Percentiles rank a stretch among this genome's conserved stretches.
Evolutionary conservation across 2,113 vertebrate genomes (phyloP).

Genomic region (Scortum barcoo): DNA sequence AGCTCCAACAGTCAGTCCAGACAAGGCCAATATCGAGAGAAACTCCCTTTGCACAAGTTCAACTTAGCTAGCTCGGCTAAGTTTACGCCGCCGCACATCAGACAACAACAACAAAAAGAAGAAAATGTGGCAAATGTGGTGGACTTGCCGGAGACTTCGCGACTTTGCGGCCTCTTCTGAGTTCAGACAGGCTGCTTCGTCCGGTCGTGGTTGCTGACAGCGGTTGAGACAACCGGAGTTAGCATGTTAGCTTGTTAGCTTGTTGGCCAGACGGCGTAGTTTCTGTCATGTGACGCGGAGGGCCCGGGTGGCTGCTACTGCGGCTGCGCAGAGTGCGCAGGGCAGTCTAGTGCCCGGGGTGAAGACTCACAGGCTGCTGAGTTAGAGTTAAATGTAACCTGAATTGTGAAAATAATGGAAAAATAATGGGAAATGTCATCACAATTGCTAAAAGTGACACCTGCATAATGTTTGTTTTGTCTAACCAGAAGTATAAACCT

Average conservation of each 20-base stretch:
- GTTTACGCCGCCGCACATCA: too few relatives aligned
- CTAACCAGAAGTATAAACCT: too few relatives aligned
- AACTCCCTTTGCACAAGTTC: conserved; percentile 63
- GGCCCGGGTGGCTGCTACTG: conserved; percentile 9
- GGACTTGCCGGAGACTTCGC: conserved; percentile 45
- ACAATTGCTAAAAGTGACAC: too few relatives aligned
- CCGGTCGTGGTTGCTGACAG: conserved; percentile 43
- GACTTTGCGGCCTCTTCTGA: neutral
- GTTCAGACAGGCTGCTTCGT: neutral
- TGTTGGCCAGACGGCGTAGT: too few relatives aligned
- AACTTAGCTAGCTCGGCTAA: conserved; percentile 29
- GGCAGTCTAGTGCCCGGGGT: too few relatives aligned
- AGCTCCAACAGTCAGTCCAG: conserved; percentile 39
- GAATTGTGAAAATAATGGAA: too few relatives aligned
- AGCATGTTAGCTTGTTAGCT: conserved; percentile 62
- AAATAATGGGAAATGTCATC: too few relatives aligned
- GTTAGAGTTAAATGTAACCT: too few relatives aligned
- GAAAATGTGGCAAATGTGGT: rapidly evolving
- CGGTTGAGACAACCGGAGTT: conserved; percentile 57
- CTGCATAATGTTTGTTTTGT: too few relatives aligned
- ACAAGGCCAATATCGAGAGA: conserved; percentile 49
- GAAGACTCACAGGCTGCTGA: too few relatives aligned
- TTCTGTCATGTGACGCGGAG: conserved; percentile 69
- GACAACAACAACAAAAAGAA: neutral
- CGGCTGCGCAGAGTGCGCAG: conserved; percentile 18